phyloP scores from a whole-genome alignment of 2,888 invertebrate genomes.

The Cataglyphis cursor region DNA sequence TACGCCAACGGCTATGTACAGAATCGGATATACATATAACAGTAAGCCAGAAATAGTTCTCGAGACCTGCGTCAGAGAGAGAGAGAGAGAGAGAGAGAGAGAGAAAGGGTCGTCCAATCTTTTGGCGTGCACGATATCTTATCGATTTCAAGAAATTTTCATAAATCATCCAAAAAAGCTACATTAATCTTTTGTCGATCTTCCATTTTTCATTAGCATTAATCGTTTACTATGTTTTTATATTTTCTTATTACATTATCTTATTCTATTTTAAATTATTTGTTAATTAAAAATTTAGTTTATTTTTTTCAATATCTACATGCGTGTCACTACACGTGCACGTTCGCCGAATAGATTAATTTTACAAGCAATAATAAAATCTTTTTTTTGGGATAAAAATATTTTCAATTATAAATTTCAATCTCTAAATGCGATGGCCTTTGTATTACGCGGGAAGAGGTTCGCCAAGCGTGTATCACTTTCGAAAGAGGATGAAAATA shows the following conservation, averaged over 20 bases:
- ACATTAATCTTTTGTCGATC: constrained; percentile 3
- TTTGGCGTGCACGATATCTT: constrained; percentile 48
- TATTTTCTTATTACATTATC: background rate
- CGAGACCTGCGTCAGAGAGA: constrained; percentile 64
- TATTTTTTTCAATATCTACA: background rate
- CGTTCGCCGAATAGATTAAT: background rate
- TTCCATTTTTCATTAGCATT: background rate
- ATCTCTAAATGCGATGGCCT: background rate
- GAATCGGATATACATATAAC: constrained; percentile 33
- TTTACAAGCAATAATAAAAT: background rate
- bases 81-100: background rate
- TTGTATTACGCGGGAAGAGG: background rate
- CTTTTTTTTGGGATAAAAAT: background rate
- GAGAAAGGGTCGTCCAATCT: constrained; percentile 72
- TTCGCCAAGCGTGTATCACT: background rate
- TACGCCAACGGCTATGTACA: constrained; percentile 35
- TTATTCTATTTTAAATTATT: background rate
- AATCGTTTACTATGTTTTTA: background rate
- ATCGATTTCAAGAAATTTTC: constrained; percentile 31
- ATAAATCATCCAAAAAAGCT: background rate
- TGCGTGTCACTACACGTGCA: background rate
- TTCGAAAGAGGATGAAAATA: constrained; percentile 19
- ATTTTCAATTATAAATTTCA: constrained; percentile 10
- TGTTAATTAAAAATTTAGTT: background rate
- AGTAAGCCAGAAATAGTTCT: constrained; percentile 72